phyloP scores from a whole-genome alignment of 2,113 vertebrate species.

The Psittacara wagleri region DNA sequence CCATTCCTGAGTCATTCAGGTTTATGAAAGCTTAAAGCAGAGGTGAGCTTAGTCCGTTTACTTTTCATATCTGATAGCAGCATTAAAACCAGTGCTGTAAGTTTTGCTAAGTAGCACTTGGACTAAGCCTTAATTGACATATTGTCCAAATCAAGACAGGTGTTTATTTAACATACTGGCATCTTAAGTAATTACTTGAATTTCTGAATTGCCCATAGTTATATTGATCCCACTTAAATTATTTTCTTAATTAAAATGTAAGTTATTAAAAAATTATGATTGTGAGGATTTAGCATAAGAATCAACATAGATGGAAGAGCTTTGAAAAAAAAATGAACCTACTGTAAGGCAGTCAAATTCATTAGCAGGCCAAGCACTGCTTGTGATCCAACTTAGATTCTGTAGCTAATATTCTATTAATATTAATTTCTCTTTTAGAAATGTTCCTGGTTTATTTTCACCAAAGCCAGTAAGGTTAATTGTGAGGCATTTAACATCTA shows the following conservation, averaged over 20 bases:
- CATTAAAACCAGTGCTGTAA: not conserved
- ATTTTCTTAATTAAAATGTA: conserved; percentile 49
- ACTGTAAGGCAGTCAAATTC: conserved; percentile 18
- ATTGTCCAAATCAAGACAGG: conserved; percentile 25
- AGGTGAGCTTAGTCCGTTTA: not conserved
- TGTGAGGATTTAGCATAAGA: conserved; percentile 26
- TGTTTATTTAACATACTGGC: conserved; percentile 25
- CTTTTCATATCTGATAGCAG: not conserved
- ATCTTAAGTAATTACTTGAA: conserved; percentile 27
- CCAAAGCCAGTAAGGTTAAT: conserved; percentile 25
- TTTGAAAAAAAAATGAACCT: not conserved
- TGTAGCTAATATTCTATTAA: conserved; percentile 3
- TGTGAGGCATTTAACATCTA: conserved; percentile 30
- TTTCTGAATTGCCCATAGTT: conserved; percentile 29
- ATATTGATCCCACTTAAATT: conserved; percentile 44
- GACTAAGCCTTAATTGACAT: not conserved
- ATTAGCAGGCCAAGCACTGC: not conserved
- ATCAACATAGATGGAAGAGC: not conserved
- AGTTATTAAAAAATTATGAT: conserved; percentile 36
- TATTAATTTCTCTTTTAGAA: conserved; percentile 58
- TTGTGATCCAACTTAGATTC: not conserved
- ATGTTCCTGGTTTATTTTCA: conserved; percentile 45
- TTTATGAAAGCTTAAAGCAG: not conserved
- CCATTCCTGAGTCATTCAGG: not conserved
- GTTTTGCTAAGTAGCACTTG: not conserved